Percentiles rank a stretch among this genome's conserved stretches.
These are phyloP conservation scores for Benthosema pterotum DNA, from an alignment of 2,797 vertebrate genomes.

Conservation along the genomic window DNA sequence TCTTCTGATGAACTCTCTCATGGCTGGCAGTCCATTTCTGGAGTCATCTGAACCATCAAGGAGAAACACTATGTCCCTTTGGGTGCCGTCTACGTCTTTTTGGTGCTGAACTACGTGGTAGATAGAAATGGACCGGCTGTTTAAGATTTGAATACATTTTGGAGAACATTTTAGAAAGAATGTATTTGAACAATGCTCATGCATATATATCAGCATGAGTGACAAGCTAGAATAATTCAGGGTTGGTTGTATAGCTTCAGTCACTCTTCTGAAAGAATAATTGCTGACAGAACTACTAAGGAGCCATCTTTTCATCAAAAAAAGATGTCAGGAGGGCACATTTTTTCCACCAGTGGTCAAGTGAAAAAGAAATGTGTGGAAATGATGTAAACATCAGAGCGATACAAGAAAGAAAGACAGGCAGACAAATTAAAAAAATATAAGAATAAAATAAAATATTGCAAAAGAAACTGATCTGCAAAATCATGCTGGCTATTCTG, in stretches of 20 bases:
- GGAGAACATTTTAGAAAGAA: slow-evolving; percentile 13
- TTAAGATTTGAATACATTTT: slow-evolving; percentile 37
- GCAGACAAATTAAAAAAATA: no score
- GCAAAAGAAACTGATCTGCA: not conserved
- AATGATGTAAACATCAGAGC: slow-evolving; percentile 4
- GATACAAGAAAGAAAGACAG: slow-evolving; percentile 3
- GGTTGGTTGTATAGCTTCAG: slow-evolving; percentile 16
- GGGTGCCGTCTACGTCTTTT: slow-evolving; percentile 63
- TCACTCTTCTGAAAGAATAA: slow-evolving; percentile 24
- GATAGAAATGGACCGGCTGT: slow-evolving; percentile 38
- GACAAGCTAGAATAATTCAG: slow-evolving; percentile 24
- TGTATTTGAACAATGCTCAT: slow-evolving; percentile 5
- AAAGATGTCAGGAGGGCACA: slow-evolving; percentile 43
- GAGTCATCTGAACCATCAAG: slow-evolving; percentile 80
- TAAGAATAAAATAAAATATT: no score
- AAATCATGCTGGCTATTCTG: slow-evolving; percentile 9
- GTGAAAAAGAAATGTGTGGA: slow-evolving; percentile 20
- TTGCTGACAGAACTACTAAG: slow-evolving; percentile 25
- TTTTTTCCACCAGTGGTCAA: slow-evolving; percentile 25
- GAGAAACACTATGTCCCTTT: slow-evolving; percentile 81
- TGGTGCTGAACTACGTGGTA: slow-evolving; percentile 63
- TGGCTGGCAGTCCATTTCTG: slow-evolving; percentile 75
- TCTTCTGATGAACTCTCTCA: slow-evolving; percentile 78
- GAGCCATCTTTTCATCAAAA: slow-evolving; percentile 56
- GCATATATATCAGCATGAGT: slow-evolving; percentile 34